These are phyloP conservation scores for Mythimna vitellina DNA, from an alignment of 2,888 invertebrate species.

Conservation along the genomic window DNA sequence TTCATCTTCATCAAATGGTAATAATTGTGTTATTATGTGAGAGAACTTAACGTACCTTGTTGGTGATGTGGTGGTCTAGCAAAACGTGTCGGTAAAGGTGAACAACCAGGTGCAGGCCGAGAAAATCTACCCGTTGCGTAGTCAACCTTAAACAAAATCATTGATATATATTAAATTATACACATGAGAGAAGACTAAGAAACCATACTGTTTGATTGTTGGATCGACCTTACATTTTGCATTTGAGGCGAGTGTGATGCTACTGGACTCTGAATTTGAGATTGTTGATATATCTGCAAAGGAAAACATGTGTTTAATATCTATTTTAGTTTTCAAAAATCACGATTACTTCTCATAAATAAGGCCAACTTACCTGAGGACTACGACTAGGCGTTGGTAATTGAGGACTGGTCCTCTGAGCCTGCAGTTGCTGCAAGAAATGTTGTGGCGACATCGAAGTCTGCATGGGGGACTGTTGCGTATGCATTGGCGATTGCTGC, in stretches of 20 bases:
- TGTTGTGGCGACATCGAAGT: slow-evolving; percentile 80
- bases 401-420: slow-evolving; percentile 87
- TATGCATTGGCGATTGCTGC: slow-evolving; percentile 79
- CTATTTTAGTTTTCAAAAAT: neutral
- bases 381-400: slow-evolving; percentile 87
- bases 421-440: slow-evolving; percentile 83
- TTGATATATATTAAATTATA: neutral
- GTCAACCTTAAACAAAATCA: slow-evolving; percentile 72
- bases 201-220: neutral
- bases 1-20: neutral
- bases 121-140: slow-evolving; percentile 83
- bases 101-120: slow-evolving; percentile 85
- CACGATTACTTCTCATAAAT: neutral
- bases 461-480: slow-evolving; percentile 81
- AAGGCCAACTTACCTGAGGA: slow-evolving; percentile 79
- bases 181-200: neutral
- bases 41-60: slow-evolving; percentile 74
- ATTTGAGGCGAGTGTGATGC: slow-evolving; percentile 88
- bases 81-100: slow-evolving; percentile 84
- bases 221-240: slow-evolving; percentile 80
- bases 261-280: slow-evolving; percentile 88
- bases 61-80: slow-evolving; percentile 87
- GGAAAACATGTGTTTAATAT: neutral
- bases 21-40: neutral
- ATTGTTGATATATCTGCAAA: slow-evolving; percentile 87